These are phyloP conservation scores for Lipophrys pholis DNA, from an alignment of 2,113 vertebrate species.

Conservation along the genomic window DNA sequence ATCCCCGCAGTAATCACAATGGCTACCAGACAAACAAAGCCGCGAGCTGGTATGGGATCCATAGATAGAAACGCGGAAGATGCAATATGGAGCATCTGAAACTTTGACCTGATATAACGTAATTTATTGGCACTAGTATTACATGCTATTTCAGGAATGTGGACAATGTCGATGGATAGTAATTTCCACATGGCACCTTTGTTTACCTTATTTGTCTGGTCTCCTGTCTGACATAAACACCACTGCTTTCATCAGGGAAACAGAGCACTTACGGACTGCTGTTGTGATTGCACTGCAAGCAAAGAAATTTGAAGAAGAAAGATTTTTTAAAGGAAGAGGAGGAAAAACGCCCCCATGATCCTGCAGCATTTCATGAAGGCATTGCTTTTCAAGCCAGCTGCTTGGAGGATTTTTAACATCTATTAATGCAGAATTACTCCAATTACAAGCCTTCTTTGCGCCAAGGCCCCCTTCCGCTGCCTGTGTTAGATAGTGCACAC, in stretches of 20 bases:
- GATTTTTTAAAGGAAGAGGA: constrained; percentile 14
- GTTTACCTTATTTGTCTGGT: constrained; percentile 75
- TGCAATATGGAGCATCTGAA: constrained; percentile 67
- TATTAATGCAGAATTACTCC: constrained; percentile 99
- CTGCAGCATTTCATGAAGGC: constrained; percentile 80
- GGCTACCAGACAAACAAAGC: constrained; percentile 66
- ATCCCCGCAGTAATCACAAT: constrained; percentile 50
- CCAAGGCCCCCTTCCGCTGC: constrained; percentile 88
- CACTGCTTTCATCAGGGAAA: constrained; percentile 60
- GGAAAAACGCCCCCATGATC: constrained; percentile 58
- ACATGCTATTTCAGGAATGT: constrained; percentile 65
- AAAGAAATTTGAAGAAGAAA: constrained; percentile 56
- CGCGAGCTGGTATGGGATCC: constrained; percentile 49
- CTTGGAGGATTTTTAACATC: constrained; percentile 87
- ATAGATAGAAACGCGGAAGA: constrained; percentile 57
- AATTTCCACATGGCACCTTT: constrained; percentile 76
- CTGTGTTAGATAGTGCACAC: constrained; percentile 93
- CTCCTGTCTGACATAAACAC: constrained; percentile 59
- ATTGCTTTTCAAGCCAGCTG: constrained; percentile 85
- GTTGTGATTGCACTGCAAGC: constrained; percentile 59
- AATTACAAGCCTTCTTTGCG: constrained; percentile 97
- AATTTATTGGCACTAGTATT: constrained; percentile 80
- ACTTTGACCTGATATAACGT: constrained; percentile 71
- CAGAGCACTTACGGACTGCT: constrained; percentile 59
- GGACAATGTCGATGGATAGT: constrained; percentile 74